phyloP scores from a whole-genome alignment of 2,888 invertebrate genomes.

The Ganaspis brasiliensis region DNA sequence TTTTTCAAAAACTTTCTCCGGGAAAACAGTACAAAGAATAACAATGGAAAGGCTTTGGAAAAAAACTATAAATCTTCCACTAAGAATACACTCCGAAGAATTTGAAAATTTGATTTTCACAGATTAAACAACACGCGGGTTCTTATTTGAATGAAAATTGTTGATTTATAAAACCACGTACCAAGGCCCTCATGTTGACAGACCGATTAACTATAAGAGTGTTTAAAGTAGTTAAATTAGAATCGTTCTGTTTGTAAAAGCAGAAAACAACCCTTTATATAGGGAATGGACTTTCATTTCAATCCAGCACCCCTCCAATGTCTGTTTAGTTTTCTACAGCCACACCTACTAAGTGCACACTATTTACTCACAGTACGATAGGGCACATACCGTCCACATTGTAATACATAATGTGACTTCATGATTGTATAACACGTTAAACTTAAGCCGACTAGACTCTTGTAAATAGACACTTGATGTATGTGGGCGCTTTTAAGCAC shows the following conservation, averaged over 20 bases:
- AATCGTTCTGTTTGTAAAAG: conserved; percentile 71
- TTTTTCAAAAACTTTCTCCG: too few species aligned
- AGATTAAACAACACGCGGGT: background rate
- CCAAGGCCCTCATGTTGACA: conserved; percentile 76
- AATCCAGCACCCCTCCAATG: conserved; percentile 76
- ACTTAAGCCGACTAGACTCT: conserved; percentile 64
- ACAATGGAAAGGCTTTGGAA: too few species aligned
- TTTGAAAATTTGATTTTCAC: too few species aligned
- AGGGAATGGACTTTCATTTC: conserved; percentile 80
- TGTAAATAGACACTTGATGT: conserved; percentile 47
- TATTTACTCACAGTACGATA: conserved; percentile 70
- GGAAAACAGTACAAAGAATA: too few species aligned
- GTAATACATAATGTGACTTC: conserved; percentile 72
- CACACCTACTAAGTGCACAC: conserved; percentile 76
- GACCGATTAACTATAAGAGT: conserved; percentile 63
- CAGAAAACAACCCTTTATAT: conserved; percentile 80
- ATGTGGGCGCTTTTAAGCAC: conserved; percentile 12
- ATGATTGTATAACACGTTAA: conserved; percentile 75
- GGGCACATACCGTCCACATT: conserved; percentile 68
- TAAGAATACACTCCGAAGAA: too few species aligned
- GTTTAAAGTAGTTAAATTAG: conserved; percentile 68
- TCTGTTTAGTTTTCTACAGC: conserved; percentile 69
- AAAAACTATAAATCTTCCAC: too few species aligned
- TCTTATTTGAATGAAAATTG: conserved; percentile 67
- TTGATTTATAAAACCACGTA: conserved; percentile 66